phyloP scores from a whole-genome alignment of 2,113 vertebrate species.

The Muntiacus muntjak region DNA sequence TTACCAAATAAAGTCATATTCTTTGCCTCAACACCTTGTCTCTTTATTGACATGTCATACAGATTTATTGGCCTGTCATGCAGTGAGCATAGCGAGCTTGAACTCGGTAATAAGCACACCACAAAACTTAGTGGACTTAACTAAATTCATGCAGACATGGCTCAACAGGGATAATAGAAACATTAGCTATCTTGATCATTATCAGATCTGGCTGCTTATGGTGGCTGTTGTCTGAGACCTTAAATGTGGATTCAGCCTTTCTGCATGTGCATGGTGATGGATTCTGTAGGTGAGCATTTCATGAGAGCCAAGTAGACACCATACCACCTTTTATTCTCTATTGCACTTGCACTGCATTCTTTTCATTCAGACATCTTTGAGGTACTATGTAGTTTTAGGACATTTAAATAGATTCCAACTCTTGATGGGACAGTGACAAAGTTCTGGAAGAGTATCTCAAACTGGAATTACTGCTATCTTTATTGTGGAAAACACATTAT shows the following conservation, averaged over 20 bases:
- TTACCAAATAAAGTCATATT: neutral
- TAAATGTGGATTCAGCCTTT: too few species aligned
- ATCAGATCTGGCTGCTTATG: neutral
- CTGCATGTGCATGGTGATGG: neutral
- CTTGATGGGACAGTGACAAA: neutral
- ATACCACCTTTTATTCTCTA: neutral
- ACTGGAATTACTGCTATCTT: neutral
- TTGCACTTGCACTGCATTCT: neutral
- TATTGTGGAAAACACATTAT: neutral
- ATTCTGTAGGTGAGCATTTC: neutral
- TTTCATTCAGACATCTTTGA: neutral
- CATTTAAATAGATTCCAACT: neutral
- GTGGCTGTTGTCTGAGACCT: neutral
- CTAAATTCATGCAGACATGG: neutral
- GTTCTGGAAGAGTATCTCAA: neutral
- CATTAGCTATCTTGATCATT: neutral
- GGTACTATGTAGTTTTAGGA: neutral
- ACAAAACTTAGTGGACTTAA: neutral
- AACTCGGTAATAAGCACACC: neutral
- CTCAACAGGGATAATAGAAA: neutral
- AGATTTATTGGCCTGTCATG: neutral
- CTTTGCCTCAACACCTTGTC: neutral
- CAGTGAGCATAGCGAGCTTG: neutral
- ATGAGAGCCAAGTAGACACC: neutral
- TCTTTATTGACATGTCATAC: neutral